A percentile compares a stretch with the other conserved stretches of the same genome.
These are phyloP conservation scores for Oceanodroma leucorhoa DNA, from an alignment of 2,797 vertebrate species.

Conservation along the genomic window DNA sequence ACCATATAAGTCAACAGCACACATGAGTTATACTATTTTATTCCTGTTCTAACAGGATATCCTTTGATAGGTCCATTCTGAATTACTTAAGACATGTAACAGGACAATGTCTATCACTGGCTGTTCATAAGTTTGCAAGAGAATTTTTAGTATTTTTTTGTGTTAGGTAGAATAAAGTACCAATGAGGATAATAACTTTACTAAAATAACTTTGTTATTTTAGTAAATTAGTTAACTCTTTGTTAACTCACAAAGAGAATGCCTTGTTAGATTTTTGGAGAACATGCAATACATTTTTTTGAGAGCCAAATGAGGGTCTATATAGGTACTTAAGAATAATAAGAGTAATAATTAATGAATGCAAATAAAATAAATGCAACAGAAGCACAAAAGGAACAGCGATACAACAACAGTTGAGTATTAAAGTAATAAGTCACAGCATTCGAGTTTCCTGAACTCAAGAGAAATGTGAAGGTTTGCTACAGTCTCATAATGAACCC, in stretches of 20 bases:
- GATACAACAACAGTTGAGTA: neutral
- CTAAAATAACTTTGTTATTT: neutral
- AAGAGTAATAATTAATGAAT: neutral
- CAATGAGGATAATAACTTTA: neutral
- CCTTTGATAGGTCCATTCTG: neutral
- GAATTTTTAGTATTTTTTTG: neutral
- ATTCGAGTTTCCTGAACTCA: neutral
- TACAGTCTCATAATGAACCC: neutral
- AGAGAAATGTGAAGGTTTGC: neutral
- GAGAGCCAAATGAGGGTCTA: neutral
- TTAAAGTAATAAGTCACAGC: neutral
- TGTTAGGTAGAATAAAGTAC: neutral
- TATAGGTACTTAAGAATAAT: neutral
- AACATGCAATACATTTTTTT: neutral
- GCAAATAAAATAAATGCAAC: neutral
- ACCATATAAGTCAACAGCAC: neutral
- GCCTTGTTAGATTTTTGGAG: neutral
- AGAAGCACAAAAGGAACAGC: neutral
- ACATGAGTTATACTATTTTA: rapidly evolving
- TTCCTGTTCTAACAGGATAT: neutral
- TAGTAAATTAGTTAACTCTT: too few species aligned
- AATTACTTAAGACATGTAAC: neutral
- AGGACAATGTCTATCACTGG: neutral
- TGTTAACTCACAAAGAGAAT: neutral
- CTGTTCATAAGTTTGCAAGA: neutral